Evolutionary conservation across 1,140 invertebrate genomes (phyloP).

Genomic region (Papilio polytes): DNA sequence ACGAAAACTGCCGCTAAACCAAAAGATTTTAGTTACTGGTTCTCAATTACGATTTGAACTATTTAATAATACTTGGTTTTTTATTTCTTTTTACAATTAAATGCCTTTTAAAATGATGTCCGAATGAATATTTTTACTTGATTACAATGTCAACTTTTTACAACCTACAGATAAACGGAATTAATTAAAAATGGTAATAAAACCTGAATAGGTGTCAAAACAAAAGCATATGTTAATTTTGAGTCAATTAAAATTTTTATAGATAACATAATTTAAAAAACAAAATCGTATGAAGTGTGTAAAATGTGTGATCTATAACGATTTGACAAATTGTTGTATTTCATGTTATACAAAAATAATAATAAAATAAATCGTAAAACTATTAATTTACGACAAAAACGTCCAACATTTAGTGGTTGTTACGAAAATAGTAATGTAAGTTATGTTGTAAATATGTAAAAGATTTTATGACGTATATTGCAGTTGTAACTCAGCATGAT

Average conservation of each 20-base stretch:
- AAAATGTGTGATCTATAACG: neutral
- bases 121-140: neutral
- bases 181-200: conserved; percentile 17
- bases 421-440: conserved; percentile 10
- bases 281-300: neutral
- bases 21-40: neutral
- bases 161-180: conserved; percentile 15
- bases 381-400: neutral
- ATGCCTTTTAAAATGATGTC: neutral
- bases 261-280: conserved; percentile 19
- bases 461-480: neutral
- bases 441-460: conserved; percentile 1
- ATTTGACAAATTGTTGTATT: conserved; percentile 10
- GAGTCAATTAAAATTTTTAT: conserved; percentile 23
- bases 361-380: conserved; percentile 11
- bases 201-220: conserved; percentile 25
- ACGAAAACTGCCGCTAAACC: neutral
- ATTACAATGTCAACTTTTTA: conserved; percentile 26
- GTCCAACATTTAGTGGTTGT: neutral
- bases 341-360: neutral
- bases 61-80: neutral
- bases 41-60: neutral
- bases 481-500: neutral
- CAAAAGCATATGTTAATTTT: conserved; percentile 24
- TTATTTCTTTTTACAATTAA: neutral